Conservation (phyloP, 1,140 invertebrate species). For the Bombus consobrinus region DNA sequence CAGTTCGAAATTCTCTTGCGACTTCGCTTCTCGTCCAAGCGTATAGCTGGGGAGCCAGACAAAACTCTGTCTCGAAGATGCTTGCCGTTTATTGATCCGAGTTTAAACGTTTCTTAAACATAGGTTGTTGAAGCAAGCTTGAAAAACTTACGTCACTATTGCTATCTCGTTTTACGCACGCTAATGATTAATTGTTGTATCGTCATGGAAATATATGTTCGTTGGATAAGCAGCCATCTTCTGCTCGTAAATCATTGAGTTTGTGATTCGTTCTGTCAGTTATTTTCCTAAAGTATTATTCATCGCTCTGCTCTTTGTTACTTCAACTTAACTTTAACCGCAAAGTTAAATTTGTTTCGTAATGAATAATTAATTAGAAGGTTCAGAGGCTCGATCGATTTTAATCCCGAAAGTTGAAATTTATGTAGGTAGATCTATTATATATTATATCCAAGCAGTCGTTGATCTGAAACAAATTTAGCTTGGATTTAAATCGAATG, state of each 20-base stretch:
- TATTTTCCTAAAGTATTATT: neutral
- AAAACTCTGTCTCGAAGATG: slow-evolving; percentile 3
- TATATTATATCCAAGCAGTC: too few relatives aligned
- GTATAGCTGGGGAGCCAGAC: neutral
- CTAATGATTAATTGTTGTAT: slow-evolving; percentile 14
- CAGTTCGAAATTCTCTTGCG: neutral
- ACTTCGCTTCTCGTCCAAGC: neutral
- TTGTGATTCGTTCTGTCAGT: neutral
- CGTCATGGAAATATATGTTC: slow-evolving; percentile 4
- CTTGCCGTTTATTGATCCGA: slow-evolving; percentile 17
- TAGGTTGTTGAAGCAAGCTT: neutral
- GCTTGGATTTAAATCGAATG: too few relatives aligned
- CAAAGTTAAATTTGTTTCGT: neutral
- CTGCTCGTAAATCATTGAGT: neutral
- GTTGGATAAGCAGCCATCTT: slow-evolving; percentile 12
- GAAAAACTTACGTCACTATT: neutral
- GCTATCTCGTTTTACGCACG: neutral
- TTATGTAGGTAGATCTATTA: too few relatives aligned
- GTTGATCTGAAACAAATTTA: too few relatives aligned
- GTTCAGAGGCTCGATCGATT: neutral
- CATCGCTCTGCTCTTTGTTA: neutral
- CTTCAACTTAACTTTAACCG: neutral
- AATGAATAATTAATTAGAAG: neutral
- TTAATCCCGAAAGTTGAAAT: too few relatives aligned
- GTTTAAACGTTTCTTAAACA: slow-evolving; percentile 10